Evolutionary conservation across 23 tunicate species (phyloP), one percentile per base, ranked within the genome.

Genomic region (Diplosoma virens): DNA sequence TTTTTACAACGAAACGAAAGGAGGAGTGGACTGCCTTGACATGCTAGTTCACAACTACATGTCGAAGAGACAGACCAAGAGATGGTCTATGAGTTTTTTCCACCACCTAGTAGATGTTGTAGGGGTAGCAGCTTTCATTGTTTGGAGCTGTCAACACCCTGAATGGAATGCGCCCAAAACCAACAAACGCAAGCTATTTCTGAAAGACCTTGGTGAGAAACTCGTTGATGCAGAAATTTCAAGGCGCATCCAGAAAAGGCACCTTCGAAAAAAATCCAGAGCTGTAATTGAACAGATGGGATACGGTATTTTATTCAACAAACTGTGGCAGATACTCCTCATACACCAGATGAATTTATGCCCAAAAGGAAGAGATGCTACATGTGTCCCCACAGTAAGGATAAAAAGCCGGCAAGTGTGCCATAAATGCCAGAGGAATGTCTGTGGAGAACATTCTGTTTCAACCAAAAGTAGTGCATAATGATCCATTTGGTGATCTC

Each of bases 1-100:
- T 31, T 64, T 64, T 28, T 64, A 64, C 37, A 64, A 64, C 29
- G 17, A 64, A 64, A 64, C 71, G 37, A 68, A 58, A 21, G 75
- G 75, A 17, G 75, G 75, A 68, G 52, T 68, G 75, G 75, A 68
- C 16, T 68, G 26, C 75, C 75, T 68, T 21, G 75, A 68, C 30
- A 20, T 36, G 75, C 29, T 34, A n/a, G 75, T 68, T 68, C 75
- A 68, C 75, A 36, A 37, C 27, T 68, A 68, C 55, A 68, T 34
- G 75, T 37, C 75, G 37, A 68, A 68, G 28, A 22, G 75, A 68
- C 54, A 68, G 75, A 68, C 55, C 26, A 46, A 11, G 16, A 14
- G 71, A 29, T 64, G 71, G 71, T 36, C 71, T 29, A 25, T 64
- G 71, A 29, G 41, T 31, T 64, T 64, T 31, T 64, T 64, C 71